Evolutionary conservation across 2,888 invertebrate genomes (phyloP).

Genomic region (Colletes collaris): DNA sequence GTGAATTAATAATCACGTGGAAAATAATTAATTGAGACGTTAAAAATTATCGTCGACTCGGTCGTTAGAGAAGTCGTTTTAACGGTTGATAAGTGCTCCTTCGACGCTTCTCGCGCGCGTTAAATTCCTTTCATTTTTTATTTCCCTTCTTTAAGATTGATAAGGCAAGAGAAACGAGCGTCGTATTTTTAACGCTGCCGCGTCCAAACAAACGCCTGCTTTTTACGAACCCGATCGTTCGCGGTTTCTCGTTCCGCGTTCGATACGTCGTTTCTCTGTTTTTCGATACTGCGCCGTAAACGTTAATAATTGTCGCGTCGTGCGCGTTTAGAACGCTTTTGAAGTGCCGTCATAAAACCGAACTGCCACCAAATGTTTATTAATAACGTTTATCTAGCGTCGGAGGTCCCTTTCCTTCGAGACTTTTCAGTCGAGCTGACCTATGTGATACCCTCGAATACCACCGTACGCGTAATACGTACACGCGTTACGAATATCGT

Average conservation of each 20-base stretch:
- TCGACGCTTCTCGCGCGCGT: background rate
- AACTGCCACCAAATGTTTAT: slow-evolving; percentile 55
- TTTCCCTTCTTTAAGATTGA: background rate
- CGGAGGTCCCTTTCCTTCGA: slow-evolving; percentile 55
- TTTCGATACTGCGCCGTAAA: background rate
- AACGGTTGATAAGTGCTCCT: slow-evolving; percentile 21
- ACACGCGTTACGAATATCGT: background rate
- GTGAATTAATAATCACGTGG: slow-evolving; percentile 26
- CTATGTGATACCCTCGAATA: slow-evolving; percentile 67
- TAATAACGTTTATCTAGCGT: slow-evolving; percentile 62
- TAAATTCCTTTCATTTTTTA: slow-evolving; percentile 4
- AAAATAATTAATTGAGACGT: slow-evolving; percentile 43
- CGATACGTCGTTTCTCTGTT: background rate
- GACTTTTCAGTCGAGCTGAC: slow-evolving; percentile 60
- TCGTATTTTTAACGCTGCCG: slow-evolving; percentile 25
- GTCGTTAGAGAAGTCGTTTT: slow-evolving; percentile 33
- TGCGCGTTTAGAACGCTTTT: background rate
- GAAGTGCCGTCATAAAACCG: slow-evolving; percentile 27
- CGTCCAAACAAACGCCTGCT: background rate
- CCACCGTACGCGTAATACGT: slow-evolving; percentile 16
- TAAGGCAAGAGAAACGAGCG: background rate
- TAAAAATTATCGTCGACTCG: slow-evolving; percentile 47
- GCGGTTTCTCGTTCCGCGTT: slow-evolving; percentile 7
- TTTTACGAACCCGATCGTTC: background rate
- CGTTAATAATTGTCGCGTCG: background rate